Evolutionary conservation across 1,140 invertebrate species (phyloP), one percentile per base, ranked within the genome.

Genomic region (Leptoteleia sp.): DNA sequence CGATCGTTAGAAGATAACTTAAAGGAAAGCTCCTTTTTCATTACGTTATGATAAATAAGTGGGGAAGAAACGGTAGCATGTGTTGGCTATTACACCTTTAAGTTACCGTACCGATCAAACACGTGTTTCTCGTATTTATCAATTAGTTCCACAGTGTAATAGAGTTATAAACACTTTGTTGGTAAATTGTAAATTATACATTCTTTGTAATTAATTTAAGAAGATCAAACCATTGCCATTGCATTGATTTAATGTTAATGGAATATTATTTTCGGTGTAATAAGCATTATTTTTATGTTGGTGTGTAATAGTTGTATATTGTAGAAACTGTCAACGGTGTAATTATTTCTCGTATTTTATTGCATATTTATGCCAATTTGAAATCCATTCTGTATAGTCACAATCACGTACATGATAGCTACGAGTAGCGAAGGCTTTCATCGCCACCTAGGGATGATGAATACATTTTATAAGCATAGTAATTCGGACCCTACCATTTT

Each of bases 351-450:
- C 22, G 3, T 54, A 64, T 61, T 65, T 68, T 70, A 68, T 68
- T 68, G 35, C 50, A 70, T 72, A 72, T 50, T 70, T 68, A 62
- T 73, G 47, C 31, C 47, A 22, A 70, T 65, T 25, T 75, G 11
- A 64, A 75, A 79, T 79, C 70, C 65, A 61, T 71, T 71, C 29
- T 70, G 71, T 71, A 19, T 40, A 47, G 70, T 65, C 50, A 42
- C 42, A 68, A 70, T 79, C 77, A 79, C 77, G 77, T 71, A 61
- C 27, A 33, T 67, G 77, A 79, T 75, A 68, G 65, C 59, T 75
- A 15, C 19, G 11, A 37, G 48, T 17, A 57, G 42, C 19, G 33
- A 43, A 37, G 8, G 65, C 75, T 77, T 77, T 77, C 54, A 77
- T 43, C 61, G 67, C 40, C 37, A 16, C 59, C 29, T 40, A 71